A percentile compares a stretch with the other conserved stretches of the same genome.
Conservation (phyloP, 1,140 invertebrate genomes). For the Lasaia peninsularis region DNA sequence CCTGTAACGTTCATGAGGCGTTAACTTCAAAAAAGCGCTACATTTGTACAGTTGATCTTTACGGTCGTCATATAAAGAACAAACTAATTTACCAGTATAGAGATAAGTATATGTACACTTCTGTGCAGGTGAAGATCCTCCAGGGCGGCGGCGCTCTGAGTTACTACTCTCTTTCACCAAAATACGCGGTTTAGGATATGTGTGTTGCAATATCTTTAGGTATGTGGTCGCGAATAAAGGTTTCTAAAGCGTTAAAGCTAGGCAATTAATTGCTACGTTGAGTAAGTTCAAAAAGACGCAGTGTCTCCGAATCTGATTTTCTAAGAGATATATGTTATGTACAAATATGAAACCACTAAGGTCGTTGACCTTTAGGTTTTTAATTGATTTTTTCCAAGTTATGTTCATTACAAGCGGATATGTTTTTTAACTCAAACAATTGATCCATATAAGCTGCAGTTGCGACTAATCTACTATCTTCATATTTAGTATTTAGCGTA, state of each 20-base stretch:
- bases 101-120: too few species aligned
- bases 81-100: not conserved
- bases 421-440: too few species aligned
- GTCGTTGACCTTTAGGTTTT: constrained; percentile 5
- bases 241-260: constrained; percentile 18
- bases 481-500: too few species aligned
- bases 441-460: too few species aligned
- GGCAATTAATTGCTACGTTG: not conserved
- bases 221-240: constrained; percentile 20
- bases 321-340: constrained; percentile 15
- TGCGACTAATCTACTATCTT: too few species aligned
- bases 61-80: not conserved
- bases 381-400: too few species aligned
- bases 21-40: too few species aligned
- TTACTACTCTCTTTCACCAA: not conserved
- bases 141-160: constrained; percentile 3
- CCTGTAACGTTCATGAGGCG: not conserved
- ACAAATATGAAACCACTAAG: constrained; percentile 20
- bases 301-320: constrained; percentile 8
- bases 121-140: too few species aligned
- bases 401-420: too few species aligned
- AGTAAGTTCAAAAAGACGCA: constrained; percentile 19
- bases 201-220: constrained; percentile 23
- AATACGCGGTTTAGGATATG: constrained; percentile 2
- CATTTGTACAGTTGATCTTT: constrained; percentile 2